Evolutionary conservation across 2,113 vertebrate species (phyloP).

Genomic region (Cnemophilus loriae): DNA sequence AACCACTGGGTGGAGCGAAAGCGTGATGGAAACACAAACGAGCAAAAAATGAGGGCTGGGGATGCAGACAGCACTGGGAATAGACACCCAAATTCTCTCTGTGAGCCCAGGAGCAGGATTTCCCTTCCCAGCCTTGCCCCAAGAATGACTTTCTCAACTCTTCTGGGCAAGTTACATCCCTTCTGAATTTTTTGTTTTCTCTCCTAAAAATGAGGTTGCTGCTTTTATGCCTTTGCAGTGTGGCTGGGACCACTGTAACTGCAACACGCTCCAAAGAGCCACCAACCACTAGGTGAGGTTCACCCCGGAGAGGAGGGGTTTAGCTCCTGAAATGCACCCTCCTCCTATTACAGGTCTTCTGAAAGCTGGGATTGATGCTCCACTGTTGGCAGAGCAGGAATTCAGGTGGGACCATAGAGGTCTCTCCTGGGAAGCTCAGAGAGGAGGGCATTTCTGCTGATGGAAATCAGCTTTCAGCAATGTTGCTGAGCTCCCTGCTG

Average conservation of each 20-base stretch:
- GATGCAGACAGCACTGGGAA: neutral
- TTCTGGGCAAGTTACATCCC: neutral
- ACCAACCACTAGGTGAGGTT: neutral
- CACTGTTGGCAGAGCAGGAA: neutral
- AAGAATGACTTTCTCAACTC: neutral
- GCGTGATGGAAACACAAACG: neutral
- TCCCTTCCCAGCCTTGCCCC: accelerated
- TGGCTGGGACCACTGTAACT: neutral
- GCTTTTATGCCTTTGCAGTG: neutral
- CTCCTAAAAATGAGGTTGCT: neutral
- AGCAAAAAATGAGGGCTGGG: neutral
- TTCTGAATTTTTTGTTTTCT: neutral
- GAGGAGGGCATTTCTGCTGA: neutral
- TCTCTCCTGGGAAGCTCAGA: neutral
- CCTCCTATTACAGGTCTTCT: neutral
- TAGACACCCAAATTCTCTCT: neutral
- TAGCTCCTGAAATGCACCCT: neutral
- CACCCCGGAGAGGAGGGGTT: neutral
- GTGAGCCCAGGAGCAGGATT: neutral
- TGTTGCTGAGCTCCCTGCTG: neutral
- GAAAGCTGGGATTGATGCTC: neutral
- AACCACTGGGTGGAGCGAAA: neutral
- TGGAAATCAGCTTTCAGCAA: neutral
- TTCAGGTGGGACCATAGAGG: neutral
- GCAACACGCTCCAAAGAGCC: accelerated